A percentile compares a stretch with the other conserved stretches of the same genome.
phyloP scores from a whole-genome alignment of 2,888 invertebrate genomes.

The Fragum fragum region DNA sequence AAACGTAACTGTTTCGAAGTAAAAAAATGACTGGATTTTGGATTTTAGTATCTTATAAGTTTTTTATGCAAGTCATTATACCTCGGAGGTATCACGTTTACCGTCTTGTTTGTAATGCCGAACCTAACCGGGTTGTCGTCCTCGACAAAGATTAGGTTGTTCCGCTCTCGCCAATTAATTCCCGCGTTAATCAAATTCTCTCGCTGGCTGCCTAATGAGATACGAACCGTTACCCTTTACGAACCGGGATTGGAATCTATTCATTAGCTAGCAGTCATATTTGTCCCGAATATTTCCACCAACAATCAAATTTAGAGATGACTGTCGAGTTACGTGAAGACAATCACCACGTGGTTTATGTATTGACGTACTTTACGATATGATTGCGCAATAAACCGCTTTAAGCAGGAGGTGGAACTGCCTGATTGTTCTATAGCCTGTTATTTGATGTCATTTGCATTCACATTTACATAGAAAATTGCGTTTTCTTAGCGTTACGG shows the following conservation, averaged over 20 bases:
- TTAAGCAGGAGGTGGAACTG: neutral
- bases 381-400: neutral
- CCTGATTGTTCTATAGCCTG: conserved; percentile 24
- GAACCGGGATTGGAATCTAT: neutral
- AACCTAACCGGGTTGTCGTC: too few species aligned
- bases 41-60: too few species aligned
- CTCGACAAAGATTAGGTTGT: neutral
- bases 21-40: too few species aligned
- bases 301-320: conserved; percentile 1
- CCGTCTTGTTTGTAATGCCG: too few species aligned
- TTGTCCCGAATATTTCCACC: neutral
- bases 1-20: too few species aligned
- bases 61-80: too few species aligned
- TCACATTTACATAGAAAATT: conserved; percentile 35
- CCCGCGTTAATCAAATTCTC: conserved; percentile 6
- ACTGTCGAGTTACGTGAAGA: conserved; percentile 1
- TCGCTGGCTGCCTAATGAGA: neutral
- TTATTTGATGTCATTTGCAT: conserved; percentile 30
- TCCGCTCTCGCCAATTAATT: conserved; percentile 6
- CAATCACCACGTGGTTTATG: neutral
- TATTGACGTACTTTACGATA: conserved; percentile 2
- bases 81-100: too few species aligned
- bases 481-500: conserved; percentile 24
- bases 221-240: neutral
- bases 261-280: neutral